These are phyloP conservation scores for Pharmacophagus antenor DNA, from an alignment of 2,888 invertebrate genomes.

Conservation along the genomic window DNA sequence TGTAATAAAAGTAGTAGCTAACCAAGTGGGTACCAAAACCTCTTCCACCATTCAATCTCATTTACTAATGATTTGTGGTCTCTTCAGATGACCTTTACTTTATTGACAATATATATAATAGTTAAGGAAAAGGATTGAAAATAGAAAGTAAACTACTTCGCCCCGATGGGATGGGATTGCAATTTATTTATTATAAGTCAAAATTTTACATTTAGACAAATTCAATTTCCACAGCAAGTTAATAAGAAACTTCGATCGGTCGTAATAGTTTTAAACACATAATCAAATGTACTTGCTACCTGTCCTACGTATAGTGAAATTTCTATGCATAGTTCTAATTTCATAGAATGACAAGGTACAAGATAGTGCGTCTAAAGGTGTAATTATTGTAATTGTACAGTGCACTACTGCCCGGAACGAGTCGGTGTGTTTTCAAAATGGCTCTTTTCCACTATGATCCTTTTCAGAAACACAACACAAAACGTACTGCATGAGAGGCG, in stretches of 20 bases:
- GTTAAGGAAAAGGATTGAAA: constrained; percentile 33
- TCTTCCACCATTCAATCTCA: background rate
- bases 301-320: constrained; percentile 61
- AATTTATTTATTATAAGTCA: constrained; percentile 71
- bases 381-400: constrained; percentile 66
- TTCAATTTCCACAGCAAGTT: constrained; percentile 70
- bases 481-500: constrained; percentile 71
- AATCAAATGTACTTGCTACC: constrained; percentile 68
- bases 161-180: constrained; percentile 62
- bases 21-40: no score
- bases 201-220: constrained; percentile 76
- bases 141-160: constrained; percentile 49
- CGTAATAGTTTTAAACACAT: constrained; percentile 71
- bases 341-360: constrained; percentile 59
- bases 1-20: no score
- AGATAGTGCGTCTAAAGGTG: constrained; percentile 60
- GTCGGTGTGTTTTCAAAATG: constrained; percentile 94
- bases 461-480: constrained; percentile 95
- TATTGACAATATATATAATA: background rate
- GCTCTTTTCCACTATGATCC: constrained; percentile 91
- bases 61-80: no score
- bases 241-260: constrained; percentile 66
- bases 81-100: no score
- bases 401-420: constrained; percentile 65
- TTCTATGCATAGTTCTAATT: constrained; percentile 58